These are phyloP conservation scores for Nymphalis io DNA, from an alignment of 1,140 invertebrate species.

Conservation along the genomic window DNA sequence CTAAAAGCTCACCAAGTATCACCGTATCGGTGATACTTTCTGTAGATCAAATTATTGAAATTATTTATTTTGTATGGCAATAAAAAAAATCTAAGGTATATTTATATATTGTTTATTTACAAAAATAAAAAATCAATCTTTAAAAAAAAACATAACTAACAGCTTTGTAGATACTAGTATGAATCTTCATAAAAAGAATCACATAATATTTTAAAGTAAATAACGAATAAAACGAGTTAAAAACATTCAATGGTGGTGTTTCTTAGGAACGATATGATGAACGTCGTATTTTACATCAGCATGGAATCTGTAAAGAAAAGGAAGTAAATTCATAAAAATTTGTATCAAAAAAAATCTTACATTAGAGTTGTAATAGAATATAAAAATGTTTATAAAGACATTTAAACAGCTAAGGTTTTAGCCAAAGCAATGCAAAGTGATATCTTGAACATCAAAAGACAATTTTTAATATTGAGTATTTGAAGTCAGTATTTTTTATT, in stretches of 20 bases:
- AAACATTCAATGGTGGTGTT: slow-evolving; percentile 54
- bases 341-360: neutral
- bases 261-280: slow-evolving; percentile 36
- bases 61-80: neutral
- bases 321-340: neutral
- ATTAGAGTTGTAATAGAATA: too few species aligned
- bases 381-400: too few species aligned
- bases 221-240: neutral
- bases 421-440: too few species aligned
- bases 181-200: neutral
- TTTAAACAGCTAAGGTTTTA: too few species aligned
- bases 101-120: neutral
- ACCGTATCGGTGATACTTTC: too few species aligned
- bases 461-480: too few species aligned
- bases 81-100: neutral
- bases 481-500: too few species aligned
- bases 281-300: slow-evolving; percentile 43
- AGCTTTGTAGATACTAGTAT: neutral
- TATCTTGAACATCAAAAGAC: too few species aligned
- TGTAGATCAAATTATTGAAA: too few species aligned
- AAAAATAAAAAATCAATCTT: neutral
- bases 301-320: slow-evolving; percentile 40
- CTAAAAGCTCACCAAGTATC: too few species aligned
- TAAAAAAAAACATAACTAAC: neutral
- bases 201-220: slow-evolving; percentile 1